Evolutionary conservation across 2,113 vertebrate species (phyloP).

Genomic region (Junco hyemalis): DNA sequence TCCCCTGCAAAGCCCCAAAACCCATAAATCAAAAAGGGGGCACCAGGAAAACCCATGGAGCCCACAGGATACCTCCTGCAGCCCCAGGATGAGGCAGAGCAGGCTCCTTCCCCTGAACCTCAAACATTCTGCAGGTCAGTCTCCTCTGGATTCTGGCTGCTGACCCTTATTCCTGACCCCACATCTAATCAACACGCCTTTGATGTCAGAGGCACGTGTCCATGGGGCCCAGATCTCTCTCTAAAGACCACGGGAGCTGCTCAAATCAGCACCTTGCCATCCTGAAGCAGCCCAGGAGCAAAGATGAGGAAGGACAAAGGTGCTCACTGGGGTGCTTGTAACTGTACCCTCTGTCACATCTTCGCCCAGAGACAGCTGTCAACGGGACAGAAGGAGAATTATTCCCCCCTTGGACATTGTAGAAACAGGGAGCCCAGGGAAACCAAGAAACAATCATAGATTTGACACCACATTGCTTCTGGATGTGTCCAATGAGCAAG

Average conservation of each 20-base stretch:
- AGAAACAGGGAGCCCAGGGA: background rate
- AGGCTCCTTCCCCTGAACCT: background rate
- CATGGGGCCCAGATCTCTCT: fast-evolving
- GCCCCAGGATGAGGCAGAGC: background rate
- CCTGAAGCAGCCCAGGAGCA: background rate
- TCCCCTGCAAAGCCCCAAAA: background rate
- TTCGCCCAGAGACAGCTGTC: background rate
- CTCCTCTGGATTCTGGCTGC: background rate
- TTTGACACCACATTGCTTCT: background rate
- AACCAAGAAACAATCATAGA: background rate
- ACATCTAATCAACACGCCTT: fast-evolving
- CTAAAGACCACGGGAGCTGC: fast-evolving
- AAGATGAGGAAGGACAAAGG: background rate
- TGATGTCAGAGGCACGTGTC: background rate
- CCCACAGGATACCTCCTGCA: background rate
- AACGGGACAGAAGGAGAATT: background rate
- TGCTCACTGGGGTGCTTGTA: background rate
- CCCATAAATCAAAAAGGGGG: background rate
- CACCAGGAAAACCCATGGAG: background rate
- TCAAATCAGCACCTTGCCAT: background rate
- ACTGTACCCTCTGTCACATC: background rate
- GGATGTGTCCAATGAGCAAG: background rate
- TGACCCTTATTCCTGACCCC: background rate
- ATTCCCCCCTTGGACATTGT: background rate
- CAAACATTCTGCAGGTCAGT: background rate